phyloP scores from a whole-genome alignment of 2,888 invertebrate species.

The Caenorhabditis plicata region DNA sequence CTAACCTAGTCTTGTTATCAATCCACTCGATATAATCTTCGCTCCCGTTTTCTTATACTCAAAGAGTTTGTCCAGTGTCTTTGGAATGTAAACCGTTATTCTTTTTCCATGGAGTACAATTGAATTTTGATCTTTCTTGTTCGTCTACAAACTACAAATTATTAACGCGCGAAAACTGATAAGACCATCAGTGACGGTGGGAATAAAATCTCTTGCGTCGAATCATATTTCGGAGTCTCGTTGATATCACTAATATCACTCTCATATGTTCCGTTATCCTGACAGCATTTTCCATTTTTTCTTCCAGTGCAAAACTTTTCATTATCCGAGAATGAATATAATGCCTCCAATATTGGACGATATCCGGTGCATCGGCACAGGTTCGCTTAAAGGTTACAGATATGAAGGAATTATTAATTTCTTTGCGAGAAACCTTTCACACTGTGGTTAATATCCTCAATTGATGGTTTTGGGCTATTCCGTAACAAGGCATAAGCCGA shows the following conservation, averaged over 20 bases:
- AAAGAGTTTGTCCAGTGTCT: constrained; percentile 11
- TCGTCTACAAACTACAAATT: neutral
- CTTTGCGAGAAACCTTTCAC: constrained; percentile 28
- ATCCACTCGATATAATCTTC: constrained; percentile 34
- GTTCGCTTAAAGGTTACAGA: constrained; percentile 69
- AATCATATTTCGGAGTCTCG: constrained; percentile 71
- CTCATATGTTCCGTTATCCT: constrained; percentile 12
- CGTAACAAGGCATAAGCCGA: constrained; percentile 67
- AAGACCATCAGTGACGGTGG: constrained; percentile 76
- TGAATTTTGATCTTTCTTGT: neutral
- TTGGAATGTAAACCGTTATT: constrained; percentile 12
- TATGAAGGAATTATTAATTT: neutral
- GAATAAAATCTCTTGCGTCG: constrained; percentile 84
- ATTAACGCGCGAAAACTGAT: neutral
- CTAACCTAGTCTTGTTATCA: constrained; percentile 34
- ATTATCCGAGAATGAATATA: constrained; percentile 68
- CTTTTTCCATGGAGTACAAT: constrained; percentile 52
- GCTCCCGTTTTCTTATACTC: neutral
- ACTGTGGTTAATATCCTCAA: constrained; percentile 42
- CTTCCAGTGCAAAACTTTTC: neutral
- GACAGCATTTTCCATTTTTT: constrained; percentile 29
- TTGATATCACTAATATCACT: constrained; percentile 52
- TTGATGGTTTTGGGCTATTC: constrained; percentile 73
- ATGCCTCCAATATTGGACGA: constrained; percentile 86
- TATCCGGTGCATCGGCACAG: constrained; percentile 91